Conservation (phyloP, 2,797 vertebrate genomes). For the Acanthopagrus latus region DNA sequence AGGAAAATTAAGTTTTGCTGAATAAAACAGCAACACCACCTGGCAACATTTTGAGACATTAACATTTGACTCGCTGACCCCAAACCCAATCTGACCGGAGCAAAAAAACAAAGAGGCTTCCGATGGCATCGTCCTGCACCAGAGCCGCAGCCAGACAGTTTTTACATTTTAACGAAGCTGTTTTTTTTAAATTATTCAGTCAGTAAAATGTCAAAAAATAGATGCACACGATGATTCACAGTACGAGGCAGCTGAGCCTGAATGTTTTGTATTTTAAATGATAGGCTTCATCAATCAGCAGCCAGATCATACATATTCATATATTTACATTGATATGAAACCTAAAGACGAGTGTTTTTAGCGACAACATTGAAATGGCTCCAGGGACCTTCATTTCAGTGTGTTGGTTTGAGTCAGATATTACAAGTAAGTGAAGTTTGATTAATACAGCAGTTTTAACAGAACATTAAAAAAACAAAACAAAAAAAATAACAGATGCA, state of each 20-base stretch:
- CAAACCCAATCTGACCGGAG: not conserved
- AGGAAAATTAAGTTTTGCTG: conserved; percentile 5
- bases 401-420: not conserved
- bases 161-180: not conserved
- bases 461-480: no score
- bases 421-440: not conserved
- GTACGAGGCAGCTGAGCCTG: not conserved
- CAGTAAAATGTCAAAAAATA: not conserved
- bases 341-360: not conserved
- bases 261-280: not conserved
- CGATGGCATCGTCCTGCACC: conserved; percentile 2
- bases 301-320: not conserved
- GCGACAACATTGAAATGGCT: not conserved
- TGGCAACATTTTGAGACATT: conserved; percentile 8
- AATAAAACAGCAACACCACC: conserved; percentile 11
- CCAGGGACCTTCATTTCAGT: not conserved
- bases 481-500: no score
- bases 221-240: not conserved
- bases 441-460: no score
- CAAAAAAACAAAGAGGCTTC: conserved; percentile 13
- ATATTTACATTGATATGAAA: not conserved
- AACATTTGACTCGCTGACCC: conserved; percentile 12
- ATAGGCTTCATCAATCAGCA: not conserved
- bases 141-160: not conserved
- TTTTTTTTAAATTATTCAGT: conserved; percentile 3